Evolutionary conservation across 2,797 vertebrate species (phyloP), one percentile per base, ranked within the genome.

Genomic region (Pseudochirops corinnae): DNA sequence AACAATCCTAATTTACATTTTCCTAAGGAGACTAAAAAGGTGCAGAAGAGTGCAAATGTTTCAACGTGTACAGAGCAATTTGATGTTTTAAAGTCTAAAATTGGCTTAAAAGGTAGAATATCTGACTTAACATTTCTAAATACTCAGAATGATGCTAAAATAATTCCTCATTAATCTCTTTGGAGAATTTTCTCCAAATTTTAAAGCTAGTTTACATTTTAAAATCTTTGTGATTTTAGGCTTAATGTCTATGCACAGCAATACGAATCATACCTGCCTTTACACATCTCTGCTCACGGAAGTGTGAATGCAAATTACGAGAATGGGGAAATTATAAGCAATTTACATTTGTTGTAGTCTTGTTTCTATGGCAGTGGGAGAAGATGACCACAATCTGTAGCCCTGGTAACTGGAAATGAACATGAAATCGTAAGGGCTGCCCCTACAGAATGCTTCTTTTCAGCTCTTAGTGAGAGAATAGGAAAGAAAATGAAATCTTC

Each of bases 281-380:
- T 98, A 96, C 94, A 95, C 82, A 97, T 96, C 67, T 55, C 39
- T 94, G 91, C 93, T 97, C 96, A 96, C 94, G 60, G 95, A 98
- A 98, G 92, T 97, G 50, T 96, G 97, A 98, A 98, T 98, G 94
- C 91, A 97, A 98, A 98, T 98, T 98, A 96, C 93, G 93, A 97
- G 94, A 98, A 98, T 98, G 96, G 98, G 97, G 98, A 98, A 98
- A 98, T 98, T 97, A 98, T 92, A 98, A 98, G 95, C 95, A 98
- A 98, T 98, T 98, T 98, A 94, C 97, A 95, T 98, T 98, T 98
- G 97, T 97, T 98, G 96, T 98, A 97, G 91, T 96, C 97, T 95
- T 97, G 58, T 98, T 98, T 98, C 96, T 97, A 95, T 95, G 94
- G 97, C 95, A 98, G 95, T 98, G 62, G 96, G 55, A 98, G 94